phyloP scores from a whole-genome alignment of 2,888 invertebrate genomes.

The Spisula solida region DNA sequence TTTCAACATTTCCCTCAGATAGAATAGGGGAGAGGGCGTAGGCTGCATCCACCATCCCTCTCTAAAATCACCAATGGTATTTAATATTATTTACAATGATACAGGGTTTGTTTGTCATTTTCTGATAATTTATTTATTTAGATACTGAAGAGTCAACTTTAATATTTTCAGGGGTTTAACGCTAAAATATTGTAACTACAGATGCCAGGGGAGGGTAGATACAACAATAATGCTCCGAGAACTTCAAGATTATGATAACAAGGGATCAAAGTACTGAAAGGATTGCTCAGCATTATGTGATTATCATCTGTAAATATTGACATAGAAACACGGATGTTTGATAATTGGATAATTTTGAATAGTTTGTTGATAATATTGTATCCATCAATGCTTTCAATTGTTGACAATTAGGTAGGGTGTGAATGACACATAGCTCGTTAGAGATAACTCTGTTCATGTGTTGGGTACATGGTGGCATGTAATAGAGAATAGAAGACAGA shows the following conservation, averaged over 20 bases:
- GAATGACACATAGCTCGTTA: not conserved
- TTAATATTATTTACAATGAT: not conserved
- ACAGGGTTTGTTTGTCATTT: not conserved
- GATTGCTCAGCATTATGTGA: not conserved
- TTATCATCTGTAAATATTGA: conserved; percentile 17
- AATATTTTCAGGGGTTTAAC: not conserved
- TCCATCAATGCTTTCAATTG: not conserved
- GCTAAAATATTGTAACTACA: not conserved
- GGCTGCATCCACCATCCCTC: too few species aligned
- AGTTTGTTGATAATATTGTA: conserved; percentile 1
- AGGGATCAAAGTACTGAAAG: conserved; percentile 23
- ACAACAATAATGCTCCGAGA: not conserved
- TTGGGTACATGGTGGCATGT: too few species aligned
- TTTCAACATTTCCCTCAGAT: too few species aligned
- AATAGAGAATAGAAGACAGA: too few species aligned
- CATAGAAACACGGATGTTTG: not conserved
- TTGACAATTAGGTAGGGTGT: not conserved
- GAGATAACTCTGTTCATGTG: too few species aligned
- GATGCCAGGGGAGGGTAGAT: not conserved
- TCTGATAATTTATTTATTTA: not conserved
- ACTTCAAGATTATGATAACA: not conserved
- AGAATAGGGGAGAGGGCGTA: too few species aligned
- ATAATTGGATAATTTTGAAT: not conserved
- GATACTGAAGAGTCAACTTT: not conserved
- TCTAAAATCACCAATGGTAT: too few species aligned